Evolutionary conservation across 2,888 invertebrate species (phyloP).

Genomic region (Drosophila picticornis): DNA sequence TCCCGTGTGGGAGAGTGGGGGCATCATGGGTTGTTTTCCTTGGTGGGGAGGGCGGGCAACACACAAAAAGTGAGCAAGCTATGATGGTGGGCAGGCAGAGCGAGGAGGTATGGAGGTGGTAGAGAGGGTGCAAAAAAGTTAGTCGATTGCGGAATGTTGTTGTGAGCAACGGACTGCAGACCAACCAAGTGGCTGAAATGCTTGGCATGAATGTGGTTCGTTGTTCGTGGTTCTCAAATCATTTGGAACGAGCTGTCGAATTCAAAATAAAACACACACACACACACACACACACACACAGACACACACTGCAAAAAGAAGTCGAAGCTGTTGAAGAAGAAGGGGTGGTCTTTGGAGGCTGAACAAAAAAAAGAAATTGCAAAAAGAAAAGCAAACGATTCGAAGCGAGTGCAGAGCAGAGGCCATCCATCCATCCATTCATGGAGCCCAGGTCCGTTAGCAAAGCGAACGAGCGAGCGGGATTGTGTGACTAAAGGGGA

Average conservation of each 20-base stretch:
- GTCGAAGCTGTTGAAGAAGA: background rate
- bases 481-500: background rate
- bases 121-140: slow-evolving; percentile 24
- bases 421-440: slow-evolving; percentile 57
- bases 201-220: slow-evolving; percentile 50
- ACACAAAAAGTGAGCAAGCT: slow-evolving; percentile 9
- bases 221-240: slow-evolving; percentile 50
- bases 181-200: slow-evolving; percentile 55
- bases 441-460: slow-evolving; percentile 54
- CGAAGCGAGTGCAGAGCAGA: slow-evolving; percentile 58
- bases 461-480: background rate
- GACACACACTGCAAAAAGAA: slow-evolving; percentile 1
- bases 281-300: slow-evolving; percentile 22
- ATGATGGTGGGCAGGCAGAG: background rate
- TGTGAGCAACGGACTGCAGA: slow-evolving; percentile 38
- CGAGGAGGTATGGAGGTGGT: too few relatives aligned
- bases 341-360: background rate
- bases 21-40: background rate
- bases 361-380: slow-evolving; percentile 34
- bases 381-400: slow-evolving; percentile 47
- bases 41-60: background rate
- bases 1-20: slow-evolving; percentile 6
- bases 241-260: slow-evolving; percentile 73
- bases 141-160: slow-evolving; percentile 38
- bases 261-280: slow-evolving; percentile 46